Base-by-base conservation (phyloP, 1,140 invertebrate genomes). In the Drosophila prosaltans region DNA sequence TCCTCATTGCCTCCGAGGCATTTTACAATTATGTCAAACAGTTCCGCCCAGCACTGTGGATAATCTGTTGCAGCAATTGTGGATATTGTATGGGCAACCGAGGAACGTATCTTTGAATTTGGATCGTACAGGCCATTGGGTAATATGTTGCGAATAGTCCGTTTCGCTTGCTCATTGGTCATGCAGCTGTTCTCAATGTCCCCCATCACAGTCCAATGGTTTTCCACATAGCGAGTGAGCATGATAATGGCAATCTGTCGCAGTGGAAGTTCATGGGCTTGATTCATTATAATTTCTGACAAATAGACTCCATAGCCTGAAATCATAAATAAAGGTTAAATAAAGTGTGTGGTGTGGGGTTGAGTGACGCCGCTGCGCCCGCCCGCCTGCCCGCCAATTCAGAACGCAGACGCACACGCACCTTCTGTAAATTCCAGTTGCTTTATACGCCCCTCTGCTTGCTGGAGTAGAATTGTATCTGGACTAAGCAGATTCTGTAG, bases 11-110 rank as follows among this genome's bases (percentile, higher is more conserved):
- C 93, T 6, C 93, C 93, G 36, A 95, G 91, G 80, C 94, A 95
- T 62, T 93, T 93, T 62, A 97, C 94, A 39, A 97, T 93, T 58
- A 96, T 94, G 68, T 95, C 94, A 79, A 97, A 96, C 3, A 97
- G 91, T 41, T 95, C 94, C 6, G 95, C 94, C 96, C 96, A 97
- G 64, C 94, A 93, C 73, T 96, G 95, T 0, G 96, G 96, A 95
- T 96, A 97, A 92, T 97, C 96, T 93, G 95, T 96, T 72, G 95
- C 94, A 0, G 96, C 96, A 72, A 97, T 96, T 4, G 95, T 94
- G 2, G 96, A 95, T 63, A 97, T 95, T 2, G 95, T 95, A 92
- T 96, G 95, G 0, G 96, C 96, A 10, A 96, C 94, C 39, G 95
- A 95, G 28, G 94, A 94, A 26, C 95, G 91, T 40, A 95, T 94